Base-by-base conservation (phyloP, 35 echinoderm and acorn worm species). In the Antedon bifida region DNA sequence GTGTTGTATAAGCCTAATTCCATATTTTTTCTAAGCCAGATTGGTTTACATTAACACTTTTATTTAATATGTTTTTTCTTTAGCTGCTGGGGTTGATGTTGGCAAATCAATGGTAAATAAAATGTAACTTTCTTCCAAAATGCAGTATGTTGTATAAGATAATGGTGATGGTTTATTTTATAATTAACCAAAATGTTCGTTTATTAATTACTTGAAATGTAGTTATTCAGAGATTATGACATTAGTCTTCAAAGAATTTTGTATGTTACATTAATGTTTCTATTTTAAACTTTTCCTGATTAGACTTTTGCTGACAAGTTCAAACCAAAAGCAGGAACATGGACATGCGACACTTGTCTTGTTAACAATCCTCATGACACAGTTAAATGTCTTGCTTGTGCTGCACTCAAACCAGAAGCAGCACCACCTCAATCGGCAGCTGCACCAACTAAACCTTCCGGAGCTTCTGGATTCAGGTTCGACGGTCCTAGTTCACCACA, bases 191-290 rank as follows among this genome's bases (percentile, higher is more conserved):
- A n/a, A n/a, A n/a, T n/a, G n/a, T n/a, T n/a, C n/a, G n/a, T n/a
- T 46, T 96, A 87, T 35, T 84, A 91, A 23, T 77, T 88, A 9
- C 87, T 95, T n/a, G n/a, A n/a, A n/a, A n/a, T n/a, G n/a, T n/a
- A n/a, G n/a, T n/a, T n/a, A n/a, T n/a, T n/a, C n/a, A n/a, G n/a
- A n/a, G n/a, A n/a, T n/a, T n/a, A n/a, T n/a, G n/a, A n/a, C n/a
- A n/a, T n/a, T n/a, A n/a, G n/a, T n/a, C n/a, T n/a, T n/a, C n/a
- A n/a, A n/a, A n/a, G n/a, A n/a, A n/a, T n/a, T 7, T 7, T 42
- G 4, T 42, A 42, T 14, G 14, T 4, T n/a, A n/a, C n/a, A 14
- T 14, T 64, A 64, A 64, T 64, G 9, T 23, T 12, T 64, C 19
- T 2, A 64, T 64, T 64, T 64, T 64, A 64, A 7, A 42, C 14